A percentile compares a stretch with the other conserved stretches of the same genome.
phyloP scores from a whole-genome alignment of 2,797 vertebrate genomes.

The Moxostoma hubbsi region DNA sequence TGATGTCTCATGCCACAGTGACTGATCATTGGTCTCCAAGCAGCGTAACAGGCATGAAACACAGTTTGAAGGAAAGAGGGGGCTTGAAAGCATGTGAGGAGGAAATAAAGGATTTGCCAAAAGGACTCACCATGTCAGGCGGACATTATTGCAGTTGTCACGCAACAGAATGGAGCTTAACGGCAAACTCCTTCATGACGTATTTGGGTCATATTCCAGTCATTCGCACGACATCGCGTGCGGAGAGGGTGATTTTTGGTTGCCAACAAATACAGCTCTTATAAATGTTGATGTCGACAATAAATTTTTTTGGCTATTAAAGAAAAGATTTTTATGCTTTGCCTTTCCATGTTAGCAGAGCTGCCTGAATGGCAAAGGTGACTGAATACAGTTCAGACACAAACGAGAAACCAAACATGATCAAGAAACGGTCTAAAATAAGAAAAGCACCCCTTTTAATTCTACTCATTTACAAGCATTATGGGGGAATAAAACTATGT shows the following conservation, averaged over 20 bases:
- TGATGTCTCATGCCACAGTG: background rate
- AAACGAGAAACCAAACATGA: too few species aligned
- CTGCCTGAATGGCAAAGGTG: background rate
- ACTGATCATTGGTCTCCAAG: background rate
- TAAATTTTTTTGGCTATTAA: slow-evolving; percentile 6
- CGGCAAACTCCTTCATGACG: slow-evolving; percentile 46
- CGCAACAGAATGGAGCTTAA: slow-evolving; percentile 38
- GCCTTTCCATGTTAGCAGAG: background rate
- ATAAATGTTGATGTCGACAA: slow-evolving; percentile 32
- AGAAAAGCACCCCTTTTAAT: background rate
- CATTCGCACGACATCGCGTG: slow-evolving; percentile 50
- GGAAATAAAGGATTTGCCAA: slow-evolving; percentile 35
- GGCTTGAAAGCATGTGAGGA: background rate
- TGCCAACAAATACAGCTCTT: slow-evolving; percentile 39
- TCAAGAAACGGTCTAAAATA: too few species aligned
- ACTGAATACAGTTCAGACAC: background rate
- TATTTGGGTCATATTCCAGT: slow-evolving; percentile 56
- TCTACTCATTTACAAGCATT: background rate
- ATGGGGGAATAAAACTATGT: background rate
- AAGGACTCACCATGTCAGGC: slow-evolving; percentile 37
- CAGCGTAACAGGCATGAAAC: background rate
- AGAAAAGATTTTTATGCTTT: background rate
- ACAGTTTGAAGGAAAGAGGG: background rate
- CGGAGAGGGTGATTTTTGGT: slow-evolving; percentile 27
- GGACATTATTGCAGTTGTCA: slow-evolving; percentile 42